phyloP scores from a whole-genome alignment of 2,797 vertebrate species.

The Pseudochromis fuscus region DNA sequence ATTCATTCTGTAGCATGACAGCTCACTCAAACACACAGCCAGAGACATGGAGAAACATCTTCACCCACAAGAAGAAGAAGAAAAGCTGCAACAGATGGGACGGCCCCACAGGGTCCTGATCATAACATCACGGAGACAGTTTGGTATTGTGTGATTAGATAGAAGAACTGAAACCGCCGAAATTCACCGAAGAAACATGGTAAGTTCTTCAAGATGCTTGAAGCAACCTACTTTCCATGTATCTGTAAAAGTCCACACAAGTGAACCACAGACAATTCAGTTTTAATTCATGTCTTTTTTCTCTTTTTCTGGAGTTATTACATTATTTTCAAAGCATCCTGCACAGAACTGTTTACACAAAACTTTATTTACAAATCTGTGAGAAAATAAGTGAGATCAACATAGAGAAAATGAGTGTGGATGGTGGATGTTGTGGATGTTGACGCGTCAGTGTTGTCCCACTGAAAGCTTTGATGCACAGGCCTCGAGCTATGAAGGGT shows the following conservation, averaged over 20 bases:
- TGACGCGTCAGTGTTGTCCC: neutral
- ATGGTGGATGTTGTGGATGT: constrained; percentile 1
- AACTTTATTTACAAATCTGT: neutral
- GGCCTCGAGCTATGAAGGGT: neutral
- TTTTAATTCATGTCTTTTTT: neutral
- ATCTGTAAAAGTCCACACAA: neutral
- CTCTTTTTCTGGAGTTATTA: too few relatives aligned
- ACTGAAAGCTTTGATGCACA: neutral
- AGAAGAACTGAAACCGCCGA: neutral
- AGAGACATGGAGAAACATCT: neutral
- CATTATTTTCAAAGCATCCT: neutral
- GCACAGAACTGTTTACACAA: too few relatives aligned
- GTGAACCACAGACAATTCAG: neutral
- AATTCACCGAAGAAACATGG: neutral
- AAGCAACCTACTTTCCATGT: neutral
- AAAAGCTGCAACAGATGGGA: neutral
- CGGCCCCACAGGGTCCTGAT: constrained; percentile 13
- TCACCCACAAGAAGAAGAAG: constrained; percentile 1
- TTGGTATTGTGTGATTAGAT: constrained; percentile 1
- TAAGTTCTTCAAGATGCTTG: neutral
- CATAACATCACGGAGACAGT: constrained; percentile 15
- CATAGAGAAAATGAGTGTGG: neutral
- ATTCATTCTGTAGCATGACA: neutral
- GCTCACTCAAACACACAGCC: neutral
- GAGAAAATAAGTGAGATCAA: neutral